Evolutionary conservation across 2,888 invertebrate species (phyloP), one percentile per base, ranked within the genome.

Genomic region (Protophormia terraenovae): DNA sequence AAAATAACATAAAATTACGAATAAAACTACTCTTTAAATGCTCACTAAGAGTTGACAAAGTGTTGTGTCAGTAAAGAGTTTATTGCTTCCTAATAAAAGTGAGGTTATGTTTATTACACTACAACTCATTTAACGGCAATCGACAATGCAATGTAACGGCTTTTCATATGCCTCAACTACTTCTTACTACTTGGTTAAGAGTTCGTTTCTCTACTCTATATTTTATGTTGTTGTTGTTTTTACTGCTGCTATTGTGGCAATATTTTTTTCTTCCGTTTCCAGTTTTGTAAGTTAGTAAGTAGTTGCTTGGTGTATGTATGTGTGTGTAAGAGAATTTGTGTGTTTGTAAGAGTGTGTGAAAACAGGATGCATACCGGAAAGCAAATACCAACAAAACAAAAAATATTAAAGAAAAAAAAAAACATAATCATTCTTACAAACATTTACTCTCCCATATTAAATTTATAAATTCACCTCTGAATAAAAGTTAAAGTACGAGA

Each of bases 331-430:
- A 6, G 58, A 50, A 14, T 14, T 7, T 38, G 38, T 62, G 35
- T 62, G 62, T 35, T 12, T 41, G 73, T 27, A n/a, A n/a, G 60
- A 27, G 4, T 78, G 73, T 69, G 62, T 69, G 55, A 73, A 64
- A 73, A 78, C 81, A 85, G 81, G 81, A 85, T 82, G 85, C 78
- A 82, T 75, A 69, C 73, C 85, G 81, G 85, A 85, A 85, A 85
- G 78, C 45, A 82, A 85, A 85, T 85, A 82, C 78, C 78, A 78
- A 79, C 73, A 78, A 75, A 85, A 78, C n/a, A 62, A 45, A 71
- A 62, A 62, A 24, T 53, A 62, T n/a, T 47, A 62, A 72, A 32
- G 41, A 12, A 72, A 53, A 27, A 67, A 32, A 32, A 55, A 71
- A 53, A 27, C 55, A 29, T 0, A 55, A n/a, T n/a, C 55, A 55